Conservation (phyloP, 2,888 invertebrate species). For the Smittia sp. region DNA sequence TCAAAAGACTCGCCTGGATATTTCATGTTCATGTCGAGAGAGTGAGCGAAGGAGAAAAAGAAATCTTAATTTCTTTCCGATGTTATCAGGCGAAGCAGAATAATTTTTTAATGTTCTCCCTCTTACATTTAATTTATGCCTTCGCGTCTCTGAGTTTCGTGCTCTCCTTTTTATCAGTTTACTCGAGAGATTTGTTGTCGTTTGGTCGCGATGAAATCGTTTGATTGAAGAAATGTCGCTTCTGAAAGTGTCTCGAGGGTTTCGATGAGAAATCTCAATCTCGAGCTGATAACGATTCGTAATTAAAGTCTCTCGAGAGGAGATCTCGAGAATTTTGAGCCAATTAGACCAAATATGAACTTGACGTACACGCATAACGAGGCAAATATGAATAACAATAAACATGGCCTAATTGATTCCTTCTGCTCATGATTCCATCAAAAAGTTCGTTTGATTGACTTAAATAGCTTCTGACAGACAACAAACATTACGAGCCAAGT, state of each 20-base stretch:
- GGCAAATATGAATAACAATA: slow-evolving; percentile 5
- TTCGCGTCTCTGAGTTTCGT: no score
- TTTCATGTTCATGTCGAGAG: neutral
- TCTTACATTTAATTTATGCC: no score
- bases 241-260: slow-evolving; percentile 7
- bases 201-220: neutral
- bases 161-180: slow-evolving; percentile 1
- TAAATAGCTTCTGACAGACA: slow-evolving; percentile 19
- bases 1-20: neutral
- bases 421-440: neutral
- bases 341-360: slow-evolving; percentile 8
- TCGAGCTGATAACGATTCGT: neutral
- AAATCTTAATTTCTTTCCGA: neutral
- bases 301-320: neutral
- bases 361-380: neutral
- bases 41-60: neutral
- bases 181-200: neutral
- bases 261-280: slow-evolving; percentile 3
- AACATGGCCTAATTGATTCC: slow-evolving; percentile 27
- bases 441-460: slow-evolving; percentile 15
- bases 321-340: neutral
- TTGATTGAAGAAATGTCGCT: slow-evolving; percentile 8
- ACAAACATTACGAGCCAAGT: neutral
- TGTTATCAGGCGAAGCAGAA: no score
- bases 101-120: no score